Evolutionary conservation across 2,113 vertebrate genomes (phyloP), one percentile per base, ranked within the genome.

Genomic region (Ceratotherium simum): DNA sequence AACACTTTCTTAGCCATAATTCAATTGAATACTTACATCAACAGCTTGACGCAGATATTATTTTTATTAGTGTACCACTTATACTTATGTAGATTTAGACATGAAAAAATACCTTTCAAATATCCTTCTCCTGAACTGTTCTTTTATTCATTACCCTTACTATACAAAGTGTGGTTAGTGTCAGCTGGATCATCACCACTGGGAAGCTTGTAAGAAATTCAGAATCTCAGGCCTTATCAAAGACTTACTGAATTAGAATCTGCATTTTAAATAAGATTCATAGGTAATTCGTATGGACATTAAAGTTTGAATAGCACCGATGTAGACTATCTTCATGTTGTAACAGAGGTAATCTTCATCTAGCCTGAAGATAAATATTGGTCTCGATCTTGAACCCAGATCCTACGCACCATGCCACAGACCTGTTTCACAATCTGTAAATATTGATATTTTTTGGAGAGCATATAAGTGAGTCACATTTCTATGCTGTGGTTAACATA

Each of bases 151-250:
- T 60, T 78, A 0, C 9, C 18, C 2, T 90, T 51, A 3, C 23
- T 56, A 13, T 29, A 75, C n/a, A 81, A 78, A 51, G 21, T 31
- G 6, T 31, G 65, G 0, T 48, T 8, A 42, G 10, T 2, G 16
- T 33, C 18, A 1, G 16, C 3, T 39, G 14, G 0, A 54, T 16
- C 0, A 54, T 1, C n/a, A 20, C 20, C 29, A 58, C 25, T 54
- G 29, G 42, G 13, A 76, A 89, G 14, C 36, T 90, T 70, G 5
- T 60, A 82, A 73, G 29, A 88, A 91, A 81, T 92, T 16, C 8
- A 73, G 16, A 39, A 42, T 54, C 18, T 48, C 1, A 3, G n/a
- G 13, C 36, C 10, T 0, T 86, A 21, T 46, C 8, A 62, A 69
- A 72, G 6, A 46, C 33, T 21, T 23, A 72, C 3, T 75, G 31